Base-by-base conservation (phyloP, 2,113 vertebrate species). In the Azemiops feae region DNA sequence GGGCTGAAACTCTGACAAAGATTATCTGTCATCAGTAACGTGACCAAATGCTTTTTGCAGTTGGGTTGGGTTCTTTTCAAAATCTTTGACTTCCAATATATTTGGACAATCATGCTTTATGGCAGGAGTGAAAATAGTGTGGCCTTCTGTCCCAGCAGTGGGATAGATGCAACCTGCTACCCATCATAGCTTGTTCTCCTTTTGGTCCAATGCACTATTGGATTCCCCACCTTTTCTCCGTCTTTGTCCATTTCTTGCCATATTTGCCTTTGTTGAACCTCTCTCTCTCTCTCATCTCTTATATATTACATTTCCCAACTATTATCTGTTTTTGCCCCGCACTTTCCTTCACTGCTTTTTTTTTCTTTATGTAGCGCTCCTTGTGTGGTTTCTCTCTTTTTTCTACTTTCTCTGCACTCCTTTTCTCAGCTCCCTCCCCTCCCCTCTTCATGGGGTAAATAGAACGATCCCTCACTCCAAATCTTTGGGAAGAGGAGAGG, bases 1-100 rank as follows among this genome's bases (percentile, higher is more conserved):
- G 43, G 53, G 91, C 95, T 90, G 95, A 95, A 95, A 96, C 1
- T 94, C 94, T 94, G 94, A 95, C 58, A 64, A 87, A 91, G 85
- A 58, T 50, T 58, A 92, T 43, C 3, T 64, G 45, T 87, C 91
- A 60, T 55, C 6, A 34, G 47, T 60, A 87, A 60, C 85, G 8
- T 9, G 27, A 50, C 43, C 55, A 50, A 50, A 22, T 20, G 74
- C 25, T n/a, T 91, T 86, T 86, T 11, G 1, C 23, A 50, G 45
- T 53, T 85, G 16, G 3, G 55, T 23, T 45, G 22, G 12, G 30
- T 91, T 90, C n/a, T 47, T 50, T 90, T 54, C 50, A 60, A 87
- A 30, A 52, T 47, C 55, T 52, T 50, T 88, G 58, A 14, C 93
- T 89, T 93, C 7, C 86, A 95, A 50, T 91, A 93, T 92, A 94